phyloP scores from a whole-genome alignment of 2,888 invertebrate genomes.

The Coecobrya sp. region DNA sequence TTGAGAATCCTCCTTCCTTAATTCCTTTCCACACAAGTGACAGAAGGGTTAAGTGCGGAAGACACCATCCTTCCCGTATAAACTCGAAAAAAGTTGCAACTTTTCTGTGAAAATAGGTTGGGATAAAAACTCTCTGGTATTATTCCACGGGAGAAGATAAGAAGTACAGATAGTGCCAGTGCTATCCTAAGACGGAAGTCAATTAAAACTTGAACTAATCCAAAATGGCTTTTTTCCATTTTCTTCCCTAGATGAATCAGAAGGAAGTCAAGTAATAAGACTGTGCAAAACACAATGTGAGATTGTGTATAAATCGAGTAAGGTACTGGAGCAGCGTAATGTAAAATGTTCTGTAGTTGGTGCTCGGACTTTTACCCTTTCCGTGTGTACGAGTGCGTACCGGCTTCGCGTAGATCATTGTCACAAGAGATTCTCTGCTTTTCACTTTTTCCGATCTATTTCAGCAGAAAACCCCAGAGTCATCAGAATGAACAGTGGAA shows the following conservation, averaged over 20 bases:
- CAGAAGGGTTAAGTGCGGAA: slow-evolving; percentile 62
- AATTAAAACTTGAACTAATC: slow-evolving; percentile 80
- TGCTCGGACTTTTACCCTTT: slow-evolving; percentile 1
- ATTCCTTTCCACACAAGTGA: slow-evolving; percentile 65
- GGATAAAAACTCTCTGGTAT: slow-evolving; percentile 15
- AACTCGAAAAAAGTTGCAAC: slow-evolving; percentile 15
- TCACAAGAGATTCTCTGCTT: slow-evolving; percentile 70
- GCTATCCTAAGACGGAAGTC: slow-evolving; percentile 70
- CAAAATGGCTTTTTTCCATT: slow-evolving; percentile 74
- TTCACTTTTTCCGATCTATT: slow-evolving; percentile 49
- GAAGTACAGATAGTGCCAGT: slow-evolving; percentile 31
- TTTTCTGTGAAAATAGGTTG: slow-evolving; percentile 1
- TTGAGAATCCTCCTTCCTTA: slow-evolving; percentile 38
- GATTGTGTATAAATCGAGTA: slow-evolving; percentile 4
- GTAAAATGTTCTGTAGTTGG: slow-evolving; percentile 6
- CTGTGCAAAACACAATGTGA: not conserved
- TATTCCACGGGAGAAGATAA: slow-evolving; percentile 44
- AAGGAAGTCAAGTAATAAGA: slow-evolving; percentile 29
- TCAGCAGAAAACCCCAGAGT: slow-evolving; percentile 76
- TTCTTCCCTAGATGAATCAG: slow-evolving; percentile 14
- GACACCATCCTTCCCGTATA: slow-evolving; percentile 20
- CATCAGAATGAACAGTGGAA: slow-evolving; percentile 75
- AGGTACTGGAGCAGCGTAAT: slow-evolving; percentile 1
- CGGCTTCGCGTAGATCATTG: slow-evolving; percentile 81
- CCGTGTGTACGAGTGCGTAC: slow-evolving; percentile 73